These are phyloP conservation scores for Drosophila nigrodunni DNA, from an alignment of 1,140 invertebrate species.

Conservation along the genomic window DNA sequence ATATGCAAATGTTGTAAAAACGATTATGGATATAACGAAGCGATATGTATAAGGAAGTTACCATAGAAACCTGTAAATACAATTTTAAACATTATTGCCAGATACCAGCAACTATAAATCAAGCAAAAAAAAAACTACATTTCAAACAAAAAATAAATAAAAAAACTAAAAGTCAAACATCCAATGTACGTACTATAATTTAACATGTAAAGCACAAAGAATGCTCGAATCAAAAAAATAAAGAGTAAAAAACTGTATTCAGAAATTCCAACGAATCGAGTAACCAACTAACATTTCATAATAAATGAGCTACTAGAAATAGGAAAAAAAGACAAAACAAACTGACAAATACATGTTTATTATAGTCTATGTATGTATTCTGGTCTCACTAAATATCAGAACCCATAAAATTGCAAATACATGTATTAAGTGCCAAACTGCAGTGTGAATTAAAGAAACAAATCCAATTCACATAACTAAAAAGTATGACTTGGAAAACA, in stretches of 20 bases:
- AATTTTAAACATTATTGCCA: constrained; percentile 73
- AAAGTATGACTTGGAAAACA: constrained; percentile 8
- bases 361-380: neutral
- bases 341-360: neutral
- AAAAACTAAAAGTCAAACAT: constrained; percentile 10
- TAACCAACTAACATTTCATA: constrained; percentile 36
- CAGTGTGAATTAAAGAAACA: constrained; percentile 10
- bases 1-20: constrained; percentile 71
- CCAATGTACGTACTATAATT: constrained; percentile 24
- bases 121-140: constrained; percentile 29
- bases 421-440: constrained; percentile 27
- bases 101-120: constrained; percentile 60
- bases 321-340: constrained; percentile 13
- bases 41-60: constrained; percentile 65
- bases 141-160: constrained; percentile 18
- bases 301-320: constrained; percentile 48
- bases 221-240: neutral
- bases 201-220: constrained; percentile 21
- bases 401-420: constrained; percentile 13
- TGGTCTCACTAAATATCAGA: constrained; percentile 8
- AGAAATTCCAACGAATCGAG: constrained; percentile 12
- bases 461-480: constrained; percentile 24
- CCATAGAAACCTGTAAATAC: constrained; percentile 71
- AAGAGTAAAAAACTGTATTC: neutral
- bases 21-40: constrained; percentile 48